phyloP scores from a whole-genome alignment of 2,113 vertebrate species.

The Pontoporia blainvillei region DNA sequence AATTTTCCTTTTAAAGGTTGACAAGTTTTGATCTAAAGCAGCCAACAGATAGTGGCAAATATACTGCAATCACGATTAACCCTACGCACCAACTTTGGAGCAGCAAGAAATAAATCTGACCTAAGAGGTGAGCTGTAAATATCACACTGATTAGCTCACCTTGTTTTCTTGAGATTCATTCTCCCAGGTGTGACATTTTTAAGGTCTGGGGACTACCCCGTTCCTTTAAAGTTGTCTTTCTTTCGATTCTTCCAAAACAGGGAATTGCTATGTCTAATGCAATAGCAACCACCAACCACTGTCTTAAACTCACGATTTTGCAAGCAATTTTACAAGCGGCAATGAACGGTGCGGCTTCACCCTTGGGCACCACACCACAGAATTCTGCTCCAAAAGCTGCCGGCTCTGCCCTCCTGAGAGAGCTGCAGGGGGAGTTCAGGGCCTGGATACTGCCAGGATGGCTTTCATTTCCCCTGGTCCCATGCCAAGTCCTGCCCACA shows the following conservation, averaged over 20 bases:
- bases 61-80: neutral
- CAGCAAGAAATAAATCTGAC: neutral
- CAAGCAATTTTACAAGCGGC: neutral
- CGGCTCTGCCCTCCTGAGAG: neutral
- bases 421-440: neutral
- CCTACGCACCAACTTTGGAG: neutral
- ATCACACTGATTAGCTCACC: neutral
- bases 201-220: neutral
- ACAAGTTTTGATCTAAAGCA: conserved; percentile 28
- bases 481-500: neutral
- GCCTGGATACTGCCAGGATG: neutral
- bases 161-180: neutral
- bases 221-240: neutral
- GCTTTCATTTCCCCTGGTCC: neutral
- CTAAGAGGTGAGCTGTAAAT: neutral
- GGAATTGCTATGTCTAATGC: neutral
- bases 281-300: neutral
- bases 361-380: neutral
- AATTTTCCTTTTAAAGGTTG: conserved; percentile 7
- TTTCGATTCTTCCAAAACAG: neutral
- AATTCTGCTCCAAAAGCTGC: neutral
- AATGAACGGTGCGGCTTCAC: neutral
- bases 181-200: neutral
- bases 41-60: conserved; percentile 3
- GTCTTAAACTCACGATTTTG: neutral